phyloP scores from a whole-genome alignment of 2,888 invertebrate species.

The Lycaena phlaeas region DNA sequence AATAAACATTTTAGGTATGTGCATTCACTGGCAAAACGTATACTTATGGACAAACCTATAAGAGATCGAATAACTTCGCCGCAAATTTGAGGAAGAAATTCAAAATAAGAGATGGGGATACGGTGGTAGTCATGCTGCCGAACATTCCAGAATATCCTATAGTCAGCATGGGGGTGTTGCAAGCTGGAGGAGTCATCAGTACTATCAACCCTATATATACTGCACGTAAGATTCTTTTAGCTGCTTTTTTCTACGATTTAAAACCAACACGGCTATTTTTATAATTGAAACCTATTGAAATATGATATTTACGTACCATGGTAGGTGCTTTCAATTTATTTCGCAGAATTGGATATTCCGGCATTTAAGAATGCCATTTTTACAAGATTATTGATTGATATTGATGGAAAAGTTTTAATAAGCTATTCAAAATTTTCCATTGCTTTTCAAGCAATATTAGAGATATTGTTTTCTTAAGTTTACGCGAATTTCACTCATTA shows the following conservation, averaged over 20 bases:
- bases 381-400: too few relatives aligned
- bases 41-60: constrained; percentile 78
- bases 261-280: too few relatives aligned
- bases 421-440: too few relatives aligned
- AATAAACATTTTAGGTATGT: constrained; percentile 80
- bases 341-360: too few relatives aligned
- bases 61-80: constrained; percentile 76
- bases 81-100: constrained; percentile 77
- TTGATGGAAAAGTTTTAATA: too few relatives aligned
- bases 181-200: constrained; percentile 79
- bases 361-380: too few relatives aligned
- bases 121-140: constrained; percentile 80
- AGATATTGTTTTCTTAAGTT: too few relatives aligned
- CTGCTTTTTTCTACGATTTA: background rate
- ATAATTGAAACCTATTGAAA: background rate
- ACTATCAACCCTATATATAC: constrained; percentile 85
- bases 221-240: constrained; percentile 50
- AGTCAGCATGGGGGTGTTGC: constrained; percentile 76
- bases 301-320: too few relatives aligned
- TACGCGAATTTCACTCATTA: too few relatives aligned
- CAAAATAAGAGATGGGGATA: constrained; percentile 76
- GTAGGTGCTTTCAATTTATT: too few relatives aligned
- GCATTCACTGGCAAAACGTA: constrained; percentile 80
- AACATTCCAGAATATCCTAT: constrained; percentile 84
- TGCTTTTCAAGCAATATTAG: too few relatives aligned